Evolutionary conservation across 2,113 vertebrate genomes (phyloP).

Genomic region (Machaerirhynchus nigripectus): DNA sequence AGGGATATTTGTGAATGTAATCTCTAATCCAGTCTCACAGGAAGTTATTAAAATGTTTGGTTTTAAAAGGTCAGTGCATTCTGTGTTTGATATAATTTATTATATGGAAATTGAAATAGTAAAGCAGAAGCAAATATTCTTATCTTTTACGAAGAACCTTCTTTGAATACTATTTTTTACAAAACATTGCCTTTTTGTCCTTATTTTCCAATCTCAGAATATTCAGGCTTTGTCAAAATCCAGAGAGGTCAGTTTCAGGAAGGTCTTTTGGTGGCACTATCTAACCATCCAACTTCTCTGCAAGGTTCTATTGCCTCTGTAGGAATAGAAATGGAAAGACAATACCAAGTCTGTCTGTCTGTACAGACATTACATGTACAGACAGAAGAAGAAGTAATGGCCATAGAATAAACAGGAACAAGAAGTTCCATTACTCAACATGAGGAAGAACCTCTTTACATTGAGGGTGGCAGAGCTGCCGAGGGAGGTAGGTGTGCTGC

Average conservation of each 20-base stretch:
- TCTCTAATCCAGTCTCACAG: neutral
- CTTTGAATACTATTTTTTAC: neutral
- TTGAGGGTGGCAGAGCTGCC: neutral
- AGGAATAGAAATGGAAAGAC: neutral
- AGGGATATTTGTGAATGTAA: neutral
- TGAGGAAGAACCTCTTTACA: neutral
- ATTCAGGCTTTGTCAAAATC: neutral
- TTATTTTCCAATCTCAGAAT: neutral
- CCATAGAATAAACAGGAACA: neutral
- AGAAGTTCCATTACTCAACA: neutral
- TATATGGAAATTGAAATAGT: neutral
- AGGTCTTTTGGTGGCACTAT: neutral
- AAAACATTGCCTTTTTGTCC: neutral
- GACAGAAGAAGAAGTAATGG: neutral
- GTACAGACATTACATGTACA: no score
- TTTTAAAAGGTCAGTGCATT: slow-evolving; percentile 8
- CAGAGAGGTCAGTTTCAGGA: neutral
- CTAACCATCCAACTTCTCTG: neutral
- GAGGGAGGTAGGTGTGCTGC: neutral
- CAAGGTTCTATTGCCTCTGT: neutral
- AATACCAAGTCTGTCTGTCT: neutral
- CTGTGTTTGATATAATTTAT: neutral
- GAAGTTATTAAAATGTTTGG: slow-evolving; percentile 15
- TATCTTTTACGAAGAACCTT: neutral
- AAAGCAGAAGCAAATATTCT: neutral